Conservation (phyloP, 2,888 invertebrate species). For the Drosophila subquinaria region DNA sequence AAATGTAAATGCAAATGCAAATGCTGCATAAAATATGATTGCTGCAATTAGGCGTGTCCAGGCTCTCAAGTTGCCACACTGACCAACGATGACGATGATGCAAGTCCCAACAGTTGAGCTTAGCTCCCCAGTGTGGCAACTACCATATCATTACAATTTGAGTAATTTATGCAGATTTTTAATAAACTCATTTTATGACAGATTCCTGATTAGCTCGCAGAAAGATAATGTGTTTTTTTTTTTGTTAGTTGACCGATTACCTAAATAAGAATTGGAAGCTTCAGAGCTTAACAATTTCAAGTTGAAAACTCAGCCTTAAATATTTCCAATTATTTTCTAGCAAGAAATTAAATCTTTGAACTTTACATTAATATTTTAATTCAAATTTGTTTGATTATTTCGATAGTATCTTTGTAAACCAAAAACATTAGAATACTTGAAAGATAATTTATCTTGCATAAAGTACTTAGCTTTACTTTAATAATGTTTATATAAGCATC, state of each 20-base stretch:
- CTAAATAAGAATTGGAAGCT: background rate
- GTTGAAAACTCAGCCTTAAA: no score
- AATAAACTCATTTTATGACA: background rate
- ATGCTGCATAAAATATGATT: slow-evolving; percentile 61
- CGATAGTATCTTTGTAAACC: no score
- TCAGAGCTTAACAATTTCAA: no score
- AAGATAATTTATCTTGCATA: no score
- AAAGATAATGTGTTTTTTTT: background rate
- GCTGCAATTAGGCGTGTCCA: slow-evolving; percentile 51
- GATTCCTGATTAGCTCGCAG: background rate
- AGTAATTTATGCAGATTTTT: background rate
- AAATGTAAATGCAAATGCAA: slow-evolving; percentile 57
- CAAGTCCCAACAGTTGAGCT: slow-evolving; percentile 21
- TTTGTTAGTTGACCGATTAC: background rate
- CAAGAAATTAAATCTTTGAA: no score
- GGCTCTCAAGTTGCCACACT: slow-evolving; percentile 4
- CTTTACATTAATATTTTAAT: no score
- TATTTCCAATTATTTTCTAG: no score
- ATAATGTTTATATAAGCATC: background rate
- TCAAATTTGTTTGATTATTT: no score
- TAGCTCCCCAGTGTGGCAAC: background rate
- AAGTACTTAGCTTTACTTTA: background rate
- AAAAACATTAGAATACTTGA: no score
- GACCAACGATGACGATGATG: slow-evolving; percentile 22
- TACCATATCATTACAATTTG: slow-evolving; percentile 7